A percentile compares a stretch with the other conserved stretches of the same genome.
phyloP scores from a whole-genome alignment of 2,797 vertebrate genomes.

The Trematomus bernacchii region DNA sequence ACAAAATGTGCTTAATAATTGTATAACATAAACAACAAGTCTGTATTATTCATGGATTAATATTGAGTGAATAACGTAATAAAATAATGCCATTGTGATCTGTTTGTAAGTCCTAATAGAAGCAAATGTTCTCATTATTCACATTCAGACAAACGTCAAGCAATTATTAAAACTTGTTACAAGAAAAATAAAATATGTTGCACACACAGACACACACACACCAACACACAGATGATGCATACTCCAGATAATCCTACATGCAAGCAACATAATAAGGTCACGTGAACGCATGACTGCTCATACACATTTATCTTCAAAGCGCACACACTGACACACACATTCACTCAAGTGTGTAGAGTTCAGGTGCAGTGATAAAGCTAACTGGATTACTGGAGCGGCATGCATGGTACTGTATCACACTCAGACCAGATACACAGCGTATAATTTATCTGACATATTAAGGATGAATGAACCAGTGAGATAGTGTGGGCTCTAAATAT shows the following conservation, averaged over 20 bases:
- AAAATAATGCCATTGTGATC: neutral
- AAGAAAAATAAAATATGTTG: slow-evolving; percentile 23
- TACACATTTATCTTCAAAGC: slow-evolving; percentile 65
- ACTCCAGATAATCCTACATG: slow-evolving; percentile 52
- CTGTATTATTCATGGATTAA: neutral
- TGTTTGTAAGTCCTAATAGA: slow-evolving; percentile 11
- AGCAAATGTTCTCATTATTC: slow-evolving; percentile 31
- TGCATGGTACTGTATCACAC: slow-evolving; percentile 48
- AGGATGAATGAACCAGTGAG: slow-evolving; percentile 26
- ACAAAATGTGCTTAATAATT: neutral
- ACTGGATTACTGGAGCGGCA: slow-evolving; percentile 52
- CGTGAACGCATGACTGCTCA: slow-evolving; percentile 66
- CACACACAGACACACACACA: slow-evolving; percentile 5
- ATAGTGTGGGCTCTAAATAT: slow-evolving; percentile 5
- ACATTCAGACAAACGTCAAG: slow-evolving; percentile 32
- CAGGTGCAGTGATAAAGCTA: slow-evolving; percentile 68
- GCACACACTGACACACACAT: slow-evolving; percentile 40
- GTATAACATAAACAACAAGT: neutral
- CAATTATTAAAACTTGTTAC: slow-evolving; percentile 53
- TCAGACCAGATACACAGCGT: slow-evolving; percentile 49
- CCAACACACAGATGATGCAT: slow-evolving; percentile 36
- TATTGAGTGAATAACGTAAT: neutral
- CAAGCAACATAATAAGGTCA: slow-evolving; percentile 77
- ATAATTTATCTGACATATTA: slow-evolving; percentile 65
- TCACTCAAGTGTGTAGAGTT: slow-evolving; percentile 59